Percentiles rank a stretch among this genome's conserved stretches.
phyloP scores from a whole-genome alignment of 2,888 invertebrate species.

The Stegana nigrithorax region DNA sequence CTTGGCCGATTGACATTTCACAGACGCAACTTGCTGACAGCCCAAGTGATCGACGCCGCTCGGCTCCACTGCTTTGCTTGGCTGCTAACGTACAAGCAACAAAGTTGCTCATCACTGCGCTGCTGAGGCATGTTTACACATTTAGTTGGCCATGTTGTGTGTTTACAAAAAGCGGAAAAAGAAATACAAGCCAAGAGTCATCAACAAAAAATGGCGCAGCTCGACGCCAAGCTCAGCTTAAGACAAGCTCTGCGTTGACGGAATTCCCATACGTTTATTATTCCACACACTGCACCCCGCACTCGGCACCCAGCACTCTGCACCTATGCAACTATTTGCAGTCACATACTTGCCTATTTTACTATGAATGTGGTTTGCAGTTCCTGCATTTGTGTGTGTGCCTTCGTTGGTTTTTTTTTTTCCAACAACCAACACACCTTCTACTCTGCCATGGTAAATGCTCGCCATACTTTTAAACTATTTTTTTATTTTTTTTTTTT shows the following conservation, averaged over 20 bases:
- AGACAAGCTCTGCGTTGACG: constrained; percentile 20
- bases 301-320: not conserved
- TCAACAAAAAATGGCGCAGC: constrained; percentile 61
- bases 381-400: too few relatives aligned
- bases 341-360: not conserved
- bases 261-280: constrained; percentile 14
- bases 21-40: constrained; percentile 18
- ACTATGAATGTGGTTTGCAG: not conserved
- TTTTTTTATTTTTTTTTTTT: not conserved
- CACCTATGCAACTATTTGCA: not conserved
- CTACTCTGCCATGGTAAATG: not conserved
- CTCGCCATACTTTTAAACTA: not conserved
- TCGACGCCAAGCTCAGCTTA: constrained; percentile 32
- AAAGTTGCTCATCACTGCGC: not conserved
- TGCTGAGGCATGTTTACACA: too few relatives aligned
- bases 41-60: not conserved
- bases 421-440: not conserved
- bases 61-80: too few relatives aligned
- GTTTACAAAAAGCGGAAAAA: constrained; percentile 14
- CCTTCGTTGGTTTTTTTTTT: not conserved
- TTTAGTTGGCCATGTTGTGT: not conserved
- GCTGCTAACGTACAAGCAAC: not conserved
- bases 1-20: constrained; percentile 35
- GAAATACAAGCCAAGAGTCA: constrained; percentile 49
- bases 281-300: not conserved